Evolutionary conservation across 2,113 vertebrate genomes (phyloP), one percentile per base, ranked within the genome.

Genomic region (Austrofundulus limnaeus): DNA sequence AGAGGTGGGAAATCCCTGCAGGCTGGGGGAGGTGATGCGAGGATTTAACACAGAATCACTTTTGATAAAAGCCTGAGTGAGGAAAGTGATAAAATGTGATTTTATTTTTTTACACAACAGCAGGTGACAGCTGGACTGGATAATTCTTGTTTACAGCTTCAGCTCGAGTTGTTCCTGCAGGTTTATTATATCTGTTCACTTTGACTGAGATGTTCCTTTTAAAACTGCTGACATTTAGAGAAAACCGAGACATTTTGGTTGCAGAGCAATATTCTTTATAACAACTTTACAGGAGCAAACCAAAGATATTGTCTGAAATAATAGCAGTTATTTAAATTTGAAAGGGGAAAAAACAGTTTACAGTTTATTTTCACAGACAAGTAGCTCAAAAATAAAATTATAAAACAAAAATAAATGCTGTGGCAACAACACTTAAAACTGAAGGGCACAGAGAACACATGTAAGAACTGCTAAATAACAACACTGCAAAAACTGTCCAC

Each of bases 21-120:
- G 52, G 39, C 46, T 38, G 65, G 54, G 37, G 55, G 56, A 54
- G 47, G 41, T 45, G 57, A 48, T 17, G 56, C 49, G 46, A 28
- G 57, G 60, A 80, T 80, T 76, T 46, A 70, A 45, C 52, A 67
- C 23, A 23, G 53, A 79, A 76, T 76, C 68, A 66, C 51, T 78
- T 69, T 55, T 49, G 31, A 61, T 68, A 52, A 70, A 60, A 72
- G 57, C 41, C 42, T 48, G 37, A 56, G 11, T 55, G 41, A 45
- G 56, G 56, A 68, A 20, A 15, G n/a, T 66, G 47, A 57, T 51
- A 34, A 68, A 65, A 67, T 60, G 28, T 39, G 20, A 28, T 25
- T n/a, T n/a, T n/a, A 55, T 69, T 41, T 70, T 59, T 70, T 59
- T 17, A 61, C 16, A 11, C 53, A 3, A 20, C n/a, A 23, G 43